These are phyloP conservation scores for Silurus asotus DNA, from an alignment of 2,113 vertebrate species.

Conservation along the genomic window DNA sequence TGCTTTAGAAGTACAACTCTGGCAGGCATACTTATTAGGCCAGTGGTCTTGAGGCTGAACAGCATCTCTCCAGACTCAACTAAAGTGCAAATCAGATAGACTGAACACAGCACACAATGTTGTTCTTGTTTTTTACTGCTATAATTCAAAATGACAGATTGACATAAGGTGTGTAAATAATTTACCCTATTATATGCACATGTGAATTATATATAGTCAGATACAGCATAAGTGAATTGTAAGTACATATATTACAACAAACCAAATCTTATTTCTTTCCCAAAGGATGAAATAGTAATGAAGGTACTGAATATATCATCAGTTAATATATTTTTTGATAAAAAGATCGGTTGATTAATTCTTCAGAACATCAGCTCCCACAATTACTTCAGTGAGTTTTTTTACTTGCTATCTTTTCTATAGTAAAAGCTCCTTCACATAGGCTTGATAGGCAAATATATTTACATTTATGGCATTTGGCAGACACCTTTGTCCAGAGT, in stretches of 20 bases:
- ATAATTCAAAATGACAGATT: neutral
- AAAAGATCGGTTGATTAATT: neutral
- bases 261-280: neutral
- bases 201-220: neutral
- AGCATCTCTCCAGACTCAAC: slow-evolving; percentile 28
- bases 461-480: too few relatives aligned
- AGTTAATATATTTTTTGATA: neutral
- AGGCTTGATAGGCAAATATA: too few relatives aligned
- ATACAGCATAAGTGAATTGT: neutral
- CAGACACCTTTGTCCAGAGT: too few relatives aligned
- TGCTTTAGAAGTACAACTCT: slow-evolving; percentile 31
- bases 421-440: neutral
- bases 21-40: slow-evolving; percentile 41
- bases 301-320: too few relatives aligned
- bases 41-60: slow-evolving; percentile 22
- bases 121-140: neutral
- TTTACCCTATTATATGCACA: neutral
- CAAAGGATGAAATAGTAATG: neutral
- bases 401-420: neutral
- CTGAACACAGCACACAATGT: neutral
- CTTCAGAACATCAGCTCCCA: neutral
- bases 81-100: neutral
- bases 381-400: neutral
- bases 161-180: neutral
- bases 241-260: neutral